Evolutionary conservation across 1,140 invertebrate genomes (phyloP).

Genomic region (Ceratina australensis): DNA sequence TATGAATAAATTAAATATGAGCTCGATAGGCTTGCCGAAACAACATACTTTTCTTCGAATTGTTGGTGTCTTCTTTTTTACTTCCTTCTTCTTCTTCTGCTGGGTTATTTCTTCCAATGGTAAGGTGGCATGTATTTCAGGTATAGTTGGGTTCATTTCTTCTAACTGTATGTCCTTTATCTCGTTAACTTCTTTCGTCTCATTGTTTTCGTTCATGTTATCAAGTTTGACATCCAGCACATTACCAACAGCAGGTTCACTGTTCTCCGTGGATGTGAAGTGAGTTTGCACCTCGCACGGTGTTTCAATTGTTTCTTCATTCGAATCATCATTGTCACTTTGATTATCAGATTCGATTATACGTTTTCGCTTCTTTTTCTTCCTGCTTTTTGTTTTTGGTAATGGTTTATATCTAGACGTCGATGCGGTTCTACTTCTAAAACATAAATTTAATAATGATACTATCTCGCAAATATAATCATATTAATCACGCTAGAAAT

Average conservation of each 20-base stretch:
- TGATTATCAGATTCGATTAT: constrained; percentile 78
- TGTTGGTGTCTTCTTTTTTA: constrained; percentile 67
- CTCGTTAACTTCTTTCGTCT: constrained; percentile 25
- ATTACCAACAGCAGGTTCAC: background rate
- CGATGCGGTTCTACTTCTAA: constrained; percentile 69
- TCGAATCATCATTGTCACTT: constrained; percentile 75
- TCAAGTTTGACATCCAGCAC: constrained; percentile 26
- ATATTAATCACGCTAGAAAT: constrained; percentile 8
- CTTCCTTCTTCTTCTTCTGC: constrained; percentile 74
- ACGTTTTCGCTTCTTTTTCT: constrained; percentile 79
- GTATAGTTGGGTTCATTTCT: constrained; percentile 1
- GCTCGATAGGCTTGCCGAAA: no score
- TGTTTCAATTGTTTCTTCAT: constrained; percentile 60
- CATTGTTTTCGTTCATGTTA: constrained; percentile 26
- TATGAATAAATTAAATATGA: no score
- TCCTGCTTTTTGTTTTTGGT: constrained; percentile 76
- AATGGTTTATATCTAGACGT: constrained; percentile 65
- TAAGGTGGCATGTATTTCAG: constrained; percentile 12
- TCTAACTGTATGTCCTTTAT: constrained; percentile 27
- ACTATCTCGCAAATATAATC: background rate
- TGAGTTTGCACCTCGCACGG: constrained; percentile 26
- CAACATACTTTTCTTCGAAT: constrained; percentile 76
- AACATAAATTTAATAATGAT: constrained; percentile 8
- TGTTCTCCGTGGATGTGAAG: constrained; percentile 37
- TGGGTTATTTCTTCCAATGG: constrained; percentile 53